phyloP scores from a whole-genome alignment of 2,113 vertebrate genomes.

The Thalassoma bifasciatum region DNA sequence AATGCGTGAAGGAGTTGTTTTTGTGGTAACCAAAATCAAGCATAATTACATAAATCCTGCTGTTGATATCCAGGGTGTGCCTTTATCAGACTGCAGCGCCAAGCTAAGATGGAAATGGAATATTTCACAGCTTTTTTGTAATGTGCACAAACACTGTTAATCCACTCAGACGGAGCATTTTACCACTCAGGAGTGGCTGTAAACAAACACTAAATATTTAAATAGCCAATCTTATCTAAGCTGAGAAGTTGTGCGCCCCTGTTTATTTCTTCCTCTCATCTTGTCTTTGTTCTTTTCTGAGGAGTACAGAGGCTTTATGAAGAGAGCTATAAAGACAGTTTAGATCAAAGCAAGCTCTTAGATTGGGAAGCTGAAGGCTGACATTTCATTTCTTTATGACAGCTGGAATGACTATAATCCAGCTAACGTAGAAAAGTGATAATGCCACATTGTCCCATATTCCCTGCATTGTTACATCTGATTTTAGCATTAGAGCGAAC shows the following conservation, averaged over 20 bases:
- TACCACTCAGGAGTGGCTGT: conserved; percentile 48
- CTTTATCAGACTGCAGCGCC: conserved; percentile 10
- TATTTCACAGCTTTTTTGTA: conserved; percentile 43
- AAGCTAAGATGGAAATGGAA: conserved; percentile 24
- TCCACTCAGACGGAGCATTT: conserved; percentile 46
- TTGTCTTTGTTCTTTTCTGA: conserved; percentile 22
- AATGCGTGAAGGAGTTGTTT: conserved; percentile 8
- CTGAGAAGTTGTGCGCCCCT: conserved; percentile 14
- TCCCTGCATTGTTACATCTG: not conserved
- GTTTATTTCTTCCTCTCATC: conserved; percentile 12
- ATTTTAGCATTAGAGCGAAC: not conserved
- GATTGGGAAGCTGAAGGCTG: conserved; percentile 21
- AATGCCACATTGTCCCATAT: not conserved
- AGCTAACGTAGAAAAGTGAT: not conserved
- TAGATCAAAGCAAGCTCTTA: conserved; percentile 14
- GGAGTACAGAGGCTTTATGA: conserved; percentile 1
- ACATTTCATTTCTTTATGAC: conserved; percentile 25
- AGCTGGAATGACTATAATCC: conserved; percentile 11
- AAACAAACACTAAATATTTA: conserved; percentile 65
- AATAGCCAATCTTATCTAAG: conserved; percentile 51
- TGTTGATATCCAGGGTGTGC: not conserved
- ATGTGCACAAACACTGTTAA: conserved; percentile 51
- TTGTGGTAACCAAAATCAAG: not conserved
- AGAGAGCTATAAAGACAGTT: conserved; percentile 29
- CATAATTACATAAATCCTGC: conserved; percentile 27